Base-by-base conservation (phyloP, 2,797 vertebrate genomes). In the Lates japonicus region DNA sequence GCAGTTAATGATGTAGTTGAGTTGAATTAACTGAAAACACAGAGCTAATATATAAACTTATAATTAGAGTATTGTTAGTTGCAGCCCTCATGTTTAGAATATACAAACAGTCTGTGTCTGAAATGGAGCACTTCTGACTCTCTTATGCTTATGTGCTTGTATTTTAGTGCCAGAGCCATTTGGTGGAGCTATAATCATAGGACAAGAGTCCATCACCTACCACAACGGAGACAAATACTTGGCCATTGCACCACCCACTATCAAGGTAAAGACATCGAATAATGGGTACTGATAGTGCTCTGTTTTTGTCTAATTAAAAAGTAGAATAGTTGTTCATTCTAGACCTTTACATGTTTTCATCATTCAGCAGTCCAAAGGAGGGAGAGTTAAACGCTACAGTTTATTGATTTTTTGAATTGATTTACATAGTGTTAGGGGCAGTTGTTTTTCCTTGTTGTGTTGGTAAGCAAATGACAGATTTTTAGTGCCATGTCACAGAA, bases 181-280 rank as follows among this genome's bases (percentile, higher is more conserved):
- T 44, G 98, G 98, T 88, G 98, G 98, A 0, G 98, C 98, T 22
- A 99, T 99, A 92, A 99, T 99, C 92, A 99, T 99, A 12, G 98
- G 98, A 74, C 98, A 99, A 90, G 98, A 99, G 82, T 99, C 98
- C 1, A 99, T 99, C 91, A 99, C 98, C 16, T 99, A 99, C 82
- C 98, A 99, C 94, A 99, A 99, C 0, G 98, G 98, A 41, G 98
- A 99, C 88, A 99, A 99, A 83, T 99, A 99, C 72, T 89, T 99
- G 81, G 98, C 98, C 12, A 98, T 99, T 3, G 98, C 98, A 39
- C 98, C 98, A 22, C 98, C 98, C 0, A 98, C 98, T 67, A 99
- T 99, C 90, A 99, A 99, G 97, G 98, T 99, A 95, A 96, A 76
- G 25, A 44, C 10, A 25, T 59, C 16, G 52, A n/a, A 60, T 37